phyloP scores from a whole-genome alignment of 2,888 invertebrate species.

The Meteorus colon region DNA sequence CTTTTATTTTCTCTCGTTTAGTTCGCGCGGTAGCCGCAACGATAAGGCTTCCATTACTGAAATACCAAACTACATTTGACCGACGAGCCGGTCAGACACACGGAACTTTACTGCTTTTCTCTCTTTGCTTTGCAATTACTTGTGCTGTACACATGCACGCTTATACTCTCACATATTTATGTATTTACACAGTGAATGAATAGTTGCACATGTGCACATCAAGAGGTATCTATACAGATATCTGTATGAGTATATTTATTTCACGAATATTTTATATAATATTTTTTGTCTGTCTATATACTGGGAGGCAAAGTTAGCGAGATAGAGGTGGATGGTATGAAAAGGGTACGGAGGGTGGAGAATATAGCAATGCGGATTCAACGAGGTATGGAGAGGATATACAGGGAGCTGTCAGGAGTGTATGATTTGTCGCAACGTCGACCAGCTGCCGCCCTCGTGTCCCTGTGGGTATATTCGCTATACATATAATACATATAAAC shows the following conservation, averaged over 20 bases:
- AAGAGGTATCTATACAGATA: slow-evolving; percentile 7
- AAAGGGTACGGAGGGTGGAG: slow-evolving; percentile 32
- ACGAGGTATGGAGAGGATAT: slow-evolving; percentile 48
- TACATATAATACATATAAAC: background rate
- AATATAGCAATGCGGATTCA: slow-evolving; percentile 44
- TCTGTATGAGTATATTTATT: background rate
- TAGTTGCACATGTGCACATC: slow-evolving; percentile 11
- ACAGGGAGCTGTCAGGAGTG: slow-evolving; percentile 58
- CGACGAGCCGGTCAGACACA: slow-evolving; percentile 46
- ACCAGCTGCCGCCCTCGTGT: slow-evolving; percentile 66
- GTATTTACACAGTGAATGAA: background rate
- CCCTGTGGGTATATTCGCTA: slow-evolving; percentile 38
- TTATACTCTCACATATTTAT: background rate
- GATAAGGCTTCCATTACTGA: slow-evolving; percentile 67
- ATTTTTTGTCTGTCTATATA: slow-evolving; percentile 17
- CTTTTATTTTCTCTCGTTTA: slow-evolving; percentile 47
- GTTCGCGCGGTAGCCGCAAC: slow-evolving; percentile 59
- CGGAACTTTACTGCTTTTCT: slow-evolving; percentile 43
- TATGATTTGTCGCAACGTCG: slow-evolving; percentile 69
- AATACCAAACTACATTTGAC: slow-evolving; percentile 62
- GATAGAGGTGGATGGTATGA: slow-evolving; percentile 28
- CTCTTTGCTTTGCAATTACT: slow-evolving; percentile 25
- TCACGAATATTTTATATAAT: slow-evolving; percentile 11
- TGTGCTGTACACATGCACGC: slow-evolving; percentile 18
- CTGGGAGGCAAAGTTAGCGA: background rate